These are phyloP conservation scores for Antheraea mylitta DNA, from an alignment of 1,140 invertebrate genomes.

Conservation along the genomic window DNA sequence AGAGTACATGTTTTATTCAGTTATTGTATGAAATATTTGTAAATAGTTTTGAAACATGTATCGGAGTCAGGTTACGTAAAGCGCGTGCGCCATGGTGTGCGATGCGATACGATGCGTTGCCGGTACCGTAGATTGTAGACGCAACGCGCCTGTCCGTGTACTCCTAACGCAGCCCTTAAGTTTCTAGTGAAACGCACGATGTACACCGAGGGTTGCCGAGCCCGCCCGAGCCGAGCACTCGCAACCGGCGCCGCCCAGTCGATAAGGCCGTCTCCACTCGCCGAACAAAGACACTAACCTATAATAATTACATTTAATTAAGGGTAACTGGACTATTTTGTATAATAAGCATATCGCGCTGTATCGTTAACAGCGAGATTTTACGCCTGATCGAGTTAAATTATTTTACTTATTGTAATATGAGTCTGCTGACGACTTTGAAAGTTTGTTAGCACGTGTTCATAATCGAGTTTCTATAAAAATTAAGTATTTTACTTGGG, in stretches of 20 bases:
- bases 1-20: slow-evolving; percentile 21
- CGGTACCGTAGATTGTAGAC: slow-evolving; percentile 19
- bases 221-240: slow-evolving; percentile 43
- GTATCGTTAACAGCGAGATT: slow-evolving; percentile 35
- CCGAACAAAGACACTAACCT: slow-evolving; percentile 76
- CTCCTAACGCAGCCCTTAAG: slow-evolving; percentile 74
- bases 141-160: slow-evolving; percentile 32
- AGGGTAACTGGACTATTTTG: slow-evolving; percentile 69
- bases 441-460: neutral
- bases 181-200: slow-evolving; percentile 61
- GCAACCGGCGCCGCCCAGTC: slow-evolving; percentile 75
- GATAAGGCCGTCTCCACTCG: slow-evolving; percentile 77
- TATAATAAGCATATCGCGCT: slow-evolving; percentile 54
- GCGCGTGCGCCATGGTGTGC: slow-evolving; percentile 31
- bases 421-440: neutral
- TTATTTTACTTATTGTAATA: slow-evolving; percentile 18
- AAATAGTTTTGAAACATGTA: slow-evolving; percentile 23
- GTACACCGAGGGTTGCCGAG: slow-evolving; percentile 45
- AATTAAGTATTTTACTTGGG: neutral
- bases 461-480: neutral
- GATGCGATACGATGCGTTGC: neutral
- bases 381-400: slow-evolving; percentile 22
- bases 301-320: slow-evolving; percentile 78
- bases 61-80: slow-evolving; percentile 39
- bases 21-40: slow-evolving; percentile 11